Evolutionary conservation across 37 sponge, comb jelly and placozoan genomes (phyloP).

Genomic region (Ephydatia muelleri): DNA sequence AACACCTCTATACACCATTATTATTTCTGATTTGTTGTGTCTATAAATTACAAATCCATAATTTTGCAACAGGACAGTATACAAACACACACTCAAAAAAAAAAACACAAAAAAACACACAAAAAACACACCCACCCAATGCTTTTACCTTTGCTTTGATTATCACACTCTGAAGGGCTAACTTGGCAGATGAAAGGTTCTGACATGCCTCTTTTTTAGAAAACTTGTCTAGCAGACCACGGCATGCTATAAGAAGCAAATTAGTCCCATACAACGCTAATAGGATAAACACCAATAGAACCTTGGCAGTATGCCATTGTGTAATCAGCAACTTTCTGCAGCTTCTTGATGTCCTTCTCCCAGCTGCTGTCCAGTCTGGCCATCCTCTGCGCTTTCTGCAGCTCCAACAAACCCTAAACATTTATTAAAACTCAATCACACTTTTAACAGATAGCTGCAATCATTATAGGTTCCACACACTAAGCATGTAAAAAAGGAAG

Average conservation of each 20-base stretch:
- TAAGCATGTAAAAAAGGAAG: not conserved
- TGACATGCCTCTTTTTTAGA: not conserved
- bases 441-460: not conserved
- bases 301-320: conserved; percentile 75
- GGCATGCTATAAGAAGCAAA: not conserved
- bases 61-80: too few relatives aligned
- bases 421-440: not conserved
- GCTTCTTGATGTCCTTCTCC: conserved; percentile 47
- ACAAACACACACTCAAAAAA: too few relatives aligned
- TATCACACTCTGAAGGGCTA: conserved; percentile 47
- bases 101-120: too few relatives aligned
- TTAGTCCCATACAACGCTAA: not conserved
- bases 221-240: not conserved
- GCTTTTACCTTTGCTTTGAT: conserved; percentile 46
- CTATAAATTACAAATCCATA: too few relatives aligned
- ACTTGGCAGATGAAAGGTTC: conserved; percentile 57
- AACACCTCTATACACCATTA: too few relatives aligned
- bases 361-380: conserved; percentile 37
- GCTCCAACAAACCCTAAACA: conserved; percentile 65
- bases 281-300: too few relatives aligned
- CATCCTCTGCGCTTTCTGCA: conserved; percentile 71
- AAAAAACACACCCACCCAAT: not conserved
- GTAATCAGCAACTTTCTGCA: conserved; percentile 33
- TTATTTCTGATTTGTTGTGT: too few relatives aligned
- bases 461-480: not conserved